A percentile compares a stretch with the other conserved stretches of the same genome.
Conservation (phyloP, 2,797 vertebrate species). For the Onychomys leucogaster region DNA sequence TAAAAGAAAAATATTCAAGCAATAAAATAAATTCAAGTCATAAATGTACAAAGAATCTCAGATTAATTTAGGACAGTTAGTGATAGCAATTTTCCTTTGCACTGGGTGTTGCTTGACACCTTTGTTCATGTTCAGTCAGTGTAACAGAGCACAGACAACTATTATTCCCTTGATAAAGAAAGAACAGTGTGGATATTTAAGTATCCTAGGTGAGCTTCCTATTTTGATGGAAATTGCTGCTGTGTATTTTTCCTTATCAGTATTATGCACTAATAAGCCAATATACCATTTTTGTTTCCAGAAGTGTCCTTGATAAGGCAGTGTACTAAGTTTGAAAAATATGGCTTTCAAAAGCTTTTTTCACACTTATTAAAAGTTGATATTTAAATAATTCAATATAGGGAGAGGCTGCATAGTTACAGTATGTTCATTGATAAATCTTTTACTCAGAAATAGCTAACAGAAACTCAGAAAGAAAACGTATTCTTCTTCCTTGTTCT, state of each 20-base stretch:
- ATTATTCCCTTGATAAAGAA: slow-evolving; percentile 47
- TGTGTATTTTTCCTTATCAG: slow-evolving; percentile 67
- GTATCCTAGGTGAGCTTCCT: slow-evolving; percentile 61
- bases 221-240: slow-evolving; percentile 57
- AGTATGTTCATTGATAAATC: background rate
- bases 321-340: background rate
- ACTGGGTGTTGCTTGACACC: background rate
- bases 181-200: slow-evolving; percentile 57
- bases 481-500: background rate
- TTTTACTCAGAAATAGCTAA: slow-evolving; percentile 35
- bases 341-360: slow-evolving; percentile 37
- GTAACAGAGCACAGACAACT: background rate
- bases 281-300: slow-evolving; percentile 44
- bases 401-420: background rate
- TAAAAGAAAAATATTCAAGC: background rate
- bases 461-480: slow-evolving; percentile 11
- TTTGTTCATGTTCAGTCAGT: background rate
- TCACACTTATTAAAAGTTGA: slow-evolving; percentile 7
- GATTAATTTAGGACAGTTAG: background rate
- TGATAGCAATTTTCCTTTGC: slow-evolving; percentile 5
- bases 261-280: slow-evolving; percentile 34
- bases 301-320: background rate
- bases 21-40: slow-evolving; percentile 12
- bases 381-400: slow-evolving; percentile 42
- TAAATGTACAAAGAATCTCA: background rate